A percentile compares a stretch with the other conserved stretches of the same genome.
These are phyloP conservation scores for Bujurquina vittata DNA, from an alignment of 2,113 vertebrate species.

Conservation along the genomic window DNA sequence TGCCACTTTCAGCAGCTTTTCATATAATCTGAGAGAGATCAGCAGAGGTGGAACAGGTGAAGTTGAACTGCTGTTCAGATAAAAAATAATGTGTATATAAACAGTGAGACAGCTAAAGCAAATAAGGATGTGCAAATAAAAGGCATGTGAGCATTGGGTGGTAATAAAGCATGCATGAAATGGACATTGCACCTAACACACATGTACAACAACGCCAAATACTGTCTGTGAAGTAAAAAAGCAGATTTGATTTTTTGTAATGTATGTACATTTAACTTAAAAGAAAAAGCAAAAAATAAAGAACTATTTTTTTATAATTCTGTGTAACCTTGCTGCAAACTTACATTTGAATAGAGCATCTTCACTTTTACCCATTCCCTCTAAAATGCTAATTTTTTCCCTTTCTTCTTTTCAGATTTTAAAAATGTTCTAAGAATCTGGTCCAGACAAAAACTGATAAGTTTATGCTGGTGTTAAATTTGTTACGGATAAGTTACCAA, in stretches of 20 bases:
- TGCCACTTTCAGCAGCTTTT: slow-evolving; percentile 89
- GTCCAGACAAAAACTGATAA: neutral
- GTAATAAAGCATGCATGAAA: neutral
- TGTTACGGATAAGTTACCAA: neutral
- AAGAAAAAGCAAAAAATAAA: neutral
- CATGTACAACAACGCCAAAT: neutral
- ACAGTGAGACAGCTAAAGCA: slow-evolving; percentile 11
- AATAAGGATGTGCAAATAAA: slow-evolving; percentile 32
- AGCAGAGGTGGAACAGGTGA: neutral
- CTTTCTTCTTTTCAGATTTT: rapidly evolving
- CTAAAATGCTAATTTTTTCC: too few species aligned
- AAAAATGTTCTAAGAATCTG: too few species aligned
- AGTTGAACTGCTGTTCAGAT: neutral
- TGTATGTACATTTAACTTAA: neutral
- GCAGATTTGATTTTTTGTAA: neutral
- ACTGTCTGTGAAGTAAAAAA: neutral
- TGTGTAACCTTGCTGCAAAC: neutral
- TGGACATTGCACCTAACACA: neutral
- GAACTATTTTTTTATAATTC: neutral
- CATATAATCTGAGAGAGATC: slow-evolving; percentile 84
- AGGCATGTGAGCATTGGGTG: neutral
- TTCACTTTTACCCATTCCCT: neutral
- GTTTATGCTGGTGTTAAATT: neutral
- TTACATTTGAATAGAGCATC: neutral
- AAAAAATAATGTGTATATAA: slow-evolving; percentile 4